These are phyloP conservation scores for Bufo gargarizans DNA, from an alignment of 2,113 vertebrate species.

Conservation along the genomic window DNA sequence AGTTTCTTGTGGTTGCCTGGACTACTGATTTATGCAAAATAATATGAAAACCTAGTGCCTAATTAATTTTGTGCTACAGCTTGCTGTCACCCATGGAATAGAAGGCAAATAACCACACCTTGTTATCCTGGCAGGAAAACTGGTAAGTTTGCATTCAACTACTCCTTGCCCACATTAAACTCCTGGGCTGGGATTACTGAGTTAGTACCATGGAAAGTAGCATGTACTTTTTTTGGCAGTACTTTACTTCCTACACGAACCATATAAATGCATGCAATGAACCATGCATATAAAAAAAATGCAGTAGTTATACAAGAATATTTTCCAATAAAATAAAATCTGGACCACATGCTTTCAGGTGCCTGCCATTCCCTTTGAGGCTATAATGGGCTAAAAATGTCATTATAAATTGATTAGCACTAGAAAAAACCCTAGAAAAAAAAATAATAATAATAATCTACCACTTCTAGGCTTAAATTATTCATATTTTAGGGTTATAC, in stretches of 20 bases:
- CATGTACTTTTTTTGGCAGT: not conserved
- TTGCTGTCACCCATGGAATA: not conserved
- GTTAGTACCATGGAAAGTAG: not conserved
- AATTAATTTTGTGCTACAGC: not conserved
- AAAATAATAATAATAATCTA: not conserved
- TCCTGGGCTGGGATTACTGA: not conserved
- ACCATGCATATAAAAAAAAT: constrained; percentile 1
- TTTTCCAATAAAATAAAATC: not conserved
- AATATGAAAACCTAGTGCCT: no score
- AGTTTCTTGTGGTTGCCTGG: no score
- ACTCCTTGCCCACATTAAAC: not conserved
- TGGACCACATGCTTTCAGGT: not conserved
- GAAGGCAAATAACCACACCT: not conserved
- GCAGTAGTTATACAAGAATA: not conserved
- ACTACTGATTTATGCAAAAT: no score
- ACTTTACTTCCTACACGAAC: not conserved
- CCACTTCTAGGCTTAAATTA: not conserved
- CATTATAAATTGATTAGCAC: not conserved
- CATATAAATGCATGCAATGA: not conserved
- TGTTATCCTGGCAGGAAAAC: not conserved
- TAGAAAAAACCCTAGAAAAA: not conserved
- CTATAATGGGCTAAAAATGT: not conserved
- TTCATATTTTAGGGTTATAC: not conserved
- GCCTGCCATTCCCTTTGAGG: not conserved
- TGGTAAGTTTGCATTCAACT: not conserved